Evolutionary conservation across 2,888 invertebrate genomes (phyloP).

Genomic region (Sesamia inferens): DNA sequence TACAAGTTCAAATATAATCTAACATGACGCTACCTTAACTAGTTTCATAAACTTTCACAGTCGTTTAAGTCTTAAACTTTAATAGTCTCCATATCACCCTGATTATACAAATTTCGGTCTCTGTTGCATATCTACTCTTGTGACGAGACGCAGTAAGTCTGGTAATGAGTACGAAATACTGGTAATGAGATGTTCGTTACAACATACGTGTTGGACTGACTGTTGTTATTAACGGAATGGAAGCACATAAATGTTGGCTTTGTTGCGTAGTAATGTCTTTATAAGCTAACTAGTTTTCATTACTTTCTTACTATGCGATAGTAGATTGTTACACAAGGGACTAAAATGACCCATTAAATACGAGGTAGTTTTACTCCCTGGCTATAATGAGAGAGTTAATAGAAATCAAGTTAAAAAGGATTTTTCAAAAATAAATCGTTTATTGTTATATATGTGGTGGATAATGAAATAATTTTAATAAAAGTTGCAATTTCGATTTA

Average conservation of each 20-base stretch:
- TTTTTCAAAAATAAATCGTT: too few relatives aligned
- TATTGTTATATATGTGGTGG: too few relatives aligned
- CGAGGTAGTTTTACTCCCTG: too few relatives aligned
- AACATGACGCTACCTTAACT: too few relatives aligned
- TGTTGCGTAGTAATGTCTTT: conserved; percentile 52
- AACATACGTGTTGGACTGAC: conserved; percentile 79
- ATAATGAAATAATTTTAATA: too few relatives aligned
- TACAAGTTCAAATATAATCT: too few relatives aligned
- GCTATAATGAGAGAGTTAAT: too few relatives aligned
- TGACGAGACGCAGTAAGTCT: conserved; percentile 66
- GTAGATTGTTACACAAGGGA: too few relatives aligned
- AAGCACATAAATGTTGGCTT: conserved; percentile 57
- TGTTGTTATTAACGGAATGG: conserved; percentile 68
- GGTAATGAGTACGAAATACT: conserved; percentile 80
- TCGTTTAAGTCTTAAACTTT: neutral
- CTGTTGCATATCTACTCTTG: conserved; percentile 23
- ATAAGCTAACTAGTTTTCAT: conserved; percentile 38
- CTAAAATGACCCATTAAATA: too few relatives aligned
- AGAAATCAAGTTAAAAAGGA: too few relatives aligned
- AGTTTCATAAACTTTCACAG: neutral
- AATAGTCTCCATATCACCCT: neutral
- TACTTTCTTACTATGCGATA: conserved; percentile 15
- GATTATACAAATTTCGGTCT: conserved; percentile 1
- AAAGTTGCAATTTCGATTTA: too few relatives aligned
- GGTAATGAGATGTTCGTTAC: conserved; percentile 85